Conservation (phyloP, 2,888 invertebrate species). For the Antheraea yamamai region DNA sequence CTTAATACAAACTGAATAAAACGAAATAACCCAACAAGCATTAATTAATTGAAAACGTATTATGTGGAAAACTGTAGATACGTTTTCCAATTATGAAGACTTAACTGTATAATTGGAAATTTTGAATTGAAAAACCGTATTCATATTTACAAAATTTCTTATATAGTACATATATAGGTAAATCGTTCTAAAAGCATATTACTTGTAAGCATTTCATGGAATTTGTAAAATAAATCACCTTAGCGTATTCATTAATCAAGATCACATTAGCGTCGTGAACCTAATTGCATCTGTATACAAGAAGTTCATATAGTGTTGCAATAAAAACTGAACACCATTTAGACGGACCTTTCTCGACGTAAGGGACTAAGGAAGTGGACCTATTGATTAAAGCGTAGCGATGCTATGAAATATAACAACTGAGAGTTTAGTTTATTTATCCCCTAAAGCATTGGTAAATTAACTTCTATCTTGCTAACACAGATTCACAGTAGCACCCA, state of each 20-base stretch:
- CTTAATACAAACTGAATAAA: slow-evolving; percentile 13
- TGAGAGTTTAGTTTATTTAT: not conserved
- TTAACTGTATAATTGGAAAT: slow-evolving; percentile 20
- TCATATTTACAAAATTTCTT: slow-evolving; percentile 5
- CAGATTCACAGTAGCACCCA: too few species aligned
- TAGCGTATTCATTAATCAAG: slow-evolving; percentile 46
- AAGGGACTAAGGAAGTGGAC: slow-evolving; percentile 28
- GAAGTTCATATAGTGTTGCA: slow-evolving; percentile 18
- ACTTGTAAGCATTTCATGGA: not conserved
- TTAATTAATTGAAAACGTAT: slow-evolving; percentile 20
- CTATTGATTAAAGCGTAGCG: slow-evolving; percentile 19
- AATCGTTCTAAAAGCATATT: not conserved
- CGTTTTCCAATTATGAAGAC: slow-evolving; percentile 15
- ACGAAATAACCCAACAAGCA: slow-evolving; percentile 14
- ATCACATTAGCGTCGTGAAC: slow-evolving; percentile 47
- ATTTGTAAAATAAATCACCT: slow-evolving; percentile 42
- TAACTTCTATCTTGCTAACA: too few species aligned
- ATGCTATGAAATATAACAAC: not conserved
- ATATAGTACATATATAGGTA: not conserved
- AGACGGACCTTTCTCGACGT: slow-evolving; percentile 36
- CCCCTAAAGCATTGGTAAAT: not conserved
- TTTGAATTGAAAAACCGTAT: slow-evolving; percentile 14
- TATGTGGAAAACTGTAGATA: slow-evolving; percentile 13
- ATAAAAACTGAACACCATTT: slow-evolving; percentile 45
- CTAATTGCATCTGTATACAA: slow-evolving; percentile 25